phyloP scores from a whole-genome alignment of 1,140 invertebrate species.

The Drosophila sucinea region DNA sequence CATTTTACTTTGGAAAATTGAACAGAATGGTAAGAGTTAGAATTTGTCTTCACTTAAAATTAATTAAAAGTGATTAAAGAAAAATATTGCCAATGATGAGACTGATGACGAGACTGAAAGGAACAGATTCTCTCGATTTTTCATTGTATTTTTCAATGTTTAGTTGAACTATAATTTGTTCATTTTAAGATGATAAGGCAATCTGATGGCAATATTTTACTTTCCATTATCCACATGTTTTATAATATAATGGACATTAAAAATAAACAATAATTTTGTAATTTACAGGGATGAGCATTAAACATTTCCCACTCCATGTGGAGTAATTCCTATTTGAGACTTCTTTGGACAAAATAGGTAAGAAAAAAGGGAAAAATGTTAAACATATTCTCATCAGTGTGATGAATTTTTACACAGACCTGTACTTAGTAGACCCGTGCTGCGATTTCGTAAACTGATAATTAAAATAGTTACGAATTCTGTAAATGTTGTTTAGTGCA shows the following conservation, averaged over 20 bases:
- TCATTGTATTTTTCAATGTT: slow-evolving; percentile 65
- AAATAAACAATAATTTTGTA: not conserved
- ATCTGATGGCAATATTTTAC: slow-evolving; percentile 59
- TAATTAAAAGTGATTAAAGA: not conserved
- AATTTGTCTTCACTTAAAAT: not conserved
- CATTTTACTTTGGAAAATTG: slow-evolving; percentile 35
- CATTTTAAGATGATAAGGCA: slow-evolving; percentile 71
- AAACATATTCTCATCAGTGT: slow-evolving; percentile 6
- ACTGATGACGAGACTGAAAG: slow-evolving; percentile 78
- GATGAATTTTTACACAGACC: slow-evolving; percentile 73
- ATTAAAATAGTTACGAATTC: not conserved
- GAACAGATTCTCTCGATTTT: slow-evolving; percentile 47
- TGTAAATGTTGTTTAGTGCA: not conserved
- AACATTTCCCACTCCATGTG: not conserved
- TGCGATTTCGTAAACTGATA: slow-evolving; percentile 60
- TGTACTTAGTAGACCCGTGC: slow-evolving; percentile 64
- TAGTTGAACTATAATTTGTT: slow-evolving; percentile 63
- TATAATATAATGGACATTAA: not conserved
- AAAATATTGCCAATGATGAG: slow-evolving; percentile 63
- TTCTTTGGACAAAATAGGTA: slow-evolving; percentile 17
- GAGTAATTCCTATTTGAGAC: not conserved
- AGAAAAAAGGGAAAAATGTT: not conserved
- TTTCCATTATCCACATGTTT: not conserved
- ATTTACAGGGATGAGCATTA: slow-evolving; percentile 32
- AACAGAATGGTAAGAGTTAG: slow-evolving; percentile 49